Evolutionary conservation across 53 echinoderm and acorn worm genomes (phyloP).

Genomic region (Antedon mediterranea): DNA sequence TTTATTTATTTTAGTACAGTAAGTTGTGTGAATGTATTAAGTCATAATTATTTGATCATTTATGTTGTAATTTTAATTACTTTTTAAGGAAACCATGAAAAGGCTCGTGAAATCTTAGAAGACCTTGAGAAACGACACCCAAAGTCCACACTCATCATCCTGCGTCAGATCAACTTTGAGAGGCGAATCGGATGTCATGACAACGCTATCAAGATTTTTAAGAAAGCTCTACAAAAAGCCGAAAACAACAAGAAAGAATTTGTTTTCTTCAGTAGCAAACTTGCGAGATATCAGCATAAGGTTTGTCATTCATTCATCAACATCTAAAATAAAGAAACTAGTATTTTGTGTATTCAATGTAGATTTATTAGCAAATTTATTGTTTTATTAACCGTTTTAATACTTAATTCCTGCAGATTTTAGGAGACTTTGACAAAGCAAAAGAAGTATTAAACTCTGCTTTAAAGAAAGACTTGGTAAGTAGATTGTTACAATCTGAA

Average conservation of each 20-base stretch:
- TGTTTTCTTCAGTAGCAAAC: conserved; percentile 55
- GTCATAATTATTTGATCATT: no score
- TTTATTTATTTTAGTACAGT: no score
- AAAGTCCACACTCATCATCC: conserved; percentile 45
- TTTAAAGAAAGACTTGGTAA: conserved; percentile 59
- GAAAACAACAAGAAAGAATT: conserved; percentile 32
- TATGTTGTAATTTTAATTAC: no score
- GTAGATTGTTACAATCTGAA: neutral
- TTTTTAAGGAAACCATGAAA: conserved; percentile 35
- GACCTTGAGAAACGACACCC: conserved; percentile 51
- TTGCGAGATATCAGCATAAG: conserved; percentile 66
- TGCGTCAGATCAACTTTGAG: conserved; percentile 82
- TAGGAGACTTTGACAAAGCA: conserved; percentile 53
- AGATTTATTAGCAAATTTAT: no score
- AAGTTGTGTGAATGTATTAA: no score
- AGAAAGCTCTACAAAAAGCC: conserved; percentile 25
- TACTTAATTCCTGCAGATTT: conserved; percentile 26
- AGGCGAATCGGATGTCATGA: conserved; percentile 43
- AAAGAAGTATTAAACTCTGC: conserved; percentile 47
- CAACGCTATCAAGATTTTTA: conserved; percentile 36
- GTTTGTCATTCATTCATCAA: conserved; percentile 18
- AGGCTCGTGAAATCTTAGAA: conserved; percentile 48
- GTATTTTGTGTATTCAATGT: no score
- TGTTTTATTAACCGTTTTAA: neutral
- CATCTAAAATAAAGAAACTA: no score